Evolutionary conservation across 2,888 invertebrate species (phyloP), one percentile per base, ranked within the genome.

Genomic region (Orthonychiurus folsomi): DNA sequence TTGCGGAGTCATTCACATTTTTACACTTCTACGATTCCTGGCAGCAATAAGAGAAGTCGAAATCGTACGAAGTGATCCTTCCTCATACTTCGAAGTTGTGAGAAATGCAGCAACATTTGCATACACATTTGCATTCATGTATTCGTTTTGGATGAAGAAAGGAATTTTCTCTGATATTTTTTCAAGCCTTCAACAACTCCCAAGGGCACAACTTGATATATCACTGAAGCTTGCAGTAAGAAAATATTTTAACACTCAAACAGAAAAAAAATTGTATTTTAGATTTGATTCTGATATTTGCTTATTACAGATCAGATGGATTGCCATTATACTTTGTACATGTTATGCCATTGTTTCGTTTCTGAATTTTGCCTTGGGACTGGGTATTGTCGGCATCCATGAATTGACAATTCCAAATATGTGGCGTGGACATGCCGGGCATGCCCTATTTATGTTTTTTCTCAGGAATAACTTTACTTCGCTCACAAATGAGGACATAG

Each of bases 361-460:
- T 18, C 1, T 59, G 25, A 59, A 59, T 50, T 28, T 59, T 3
- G 26, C 53, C 24, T 26, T 60, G 25, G 60, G 60, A 21, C 50
- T 25, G 12, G 52, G 60, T n/a, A 5, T 60, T 1, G 27, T 60
- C 15, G 53, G 50, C 1, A 52, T 60, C 9, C n/a, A 47, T 2
- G 18, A 2, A 12, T 52, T 47, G 52, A 24, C n/a, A 2, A 15
- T n/a, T 1, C 2, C 2, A 27, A 20, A 27, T 23, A n/a, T 52
- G n/a, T 24, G 47, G 12, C 1, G n/a, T 5, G 18, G 26, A 3
- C 50, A 59, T 50, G 59, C 59, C 2, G 52, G 50, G 3, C 52
- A 59, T 23, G 52, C 48, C 24, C 24, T n/a, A 25, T 59, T 59
- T 50, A 52, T 60, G 60, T 52, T 26, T 60, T 60, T 60, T n/a